Base-by-base conservation (phyloP, 2,797 vertebrate genomes). In the Melanotaenia maccullochi region DNA sequence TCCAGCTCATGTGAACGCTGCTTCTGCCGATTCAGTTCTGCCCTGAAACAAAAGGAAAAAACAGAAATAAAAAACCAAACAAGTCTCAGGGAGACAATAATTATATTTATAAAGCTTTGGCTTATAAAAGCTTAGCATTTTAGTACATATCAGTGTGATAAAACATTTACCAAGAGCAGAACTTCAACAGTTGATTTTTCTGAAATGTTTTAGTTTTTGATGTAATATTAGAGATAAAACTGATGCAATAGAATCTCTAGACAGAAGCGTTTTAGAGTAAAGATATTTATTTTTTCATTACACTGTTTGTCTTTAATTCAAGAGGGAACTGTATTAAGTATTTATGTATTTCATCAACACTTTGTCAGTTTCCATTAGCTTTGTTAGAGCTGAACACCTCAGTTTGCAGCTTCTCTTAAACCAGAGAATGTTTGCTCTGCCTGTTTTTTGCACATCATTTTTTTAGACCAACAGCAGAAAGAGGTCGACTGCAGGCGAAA, bases 11-110 rank as follows among this genome's bases (percentile, higher is more conserved):
- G 95, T 65, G 91, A 93, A 5, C 91, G 94, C 73, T 95, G 95
- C 90, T 97, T 98, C 73, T 98, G 96, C 58, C 93, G 95, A 88
- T 78, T 95, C 86, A 97, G 88, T 76, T 99, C 96, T 51, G 90
- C 93, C 87, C 97, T 99, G 82, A 86, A 86, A 93, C n/a, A 68
- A 73, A 83, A 18, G 5, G 20, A 40, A 4, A 30, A 32, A 44
- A 35, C 5, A 0, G 14, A 30, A 14, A 44, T 16, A 66, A 11
- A 61, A 16, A 68, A 55, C 14, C 40, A 11, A 69, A 20, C 8
- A 6, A 30, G 47, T 70, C 24, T 67, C 59, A 59, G 2, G 33
- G 13, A 61, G 4, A 70, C 5, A 52, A 70, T 60, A 40, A 33
- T 42, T 42, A 65, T 22, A 66, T 56, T 60, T 36, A 52, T 14